Evolutionary conservation across 2,888 invertebrate genomes (phyloP).

Genomic region (Cephus pulcher): DNA sequence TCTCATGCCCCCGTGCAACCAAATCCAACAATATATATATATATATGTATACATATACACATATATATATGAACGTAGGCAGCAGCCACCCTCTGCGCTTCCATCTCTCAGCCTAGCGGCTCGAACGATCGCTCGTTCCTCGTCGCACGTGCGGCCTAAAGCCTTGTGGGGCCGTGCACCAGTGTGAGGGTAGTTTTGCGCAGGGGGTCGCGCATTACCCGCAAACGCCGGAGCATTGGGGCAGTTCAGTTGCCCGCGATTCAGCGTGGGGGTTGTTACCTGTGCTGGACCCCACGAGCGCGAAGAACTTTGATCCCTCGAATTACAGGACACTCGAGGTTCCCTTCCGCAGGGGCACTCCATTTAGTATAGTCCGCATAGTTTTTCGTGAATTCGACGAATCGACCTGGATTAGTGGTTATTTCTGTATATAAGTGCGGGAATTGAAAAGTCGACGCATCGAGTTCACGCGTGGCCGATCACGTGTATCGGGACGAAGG

Average conservation of each 20-base stretch:
- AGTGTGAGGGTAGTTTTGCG: conserved; percentile 52
- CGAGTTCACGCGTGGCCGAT: neutral
- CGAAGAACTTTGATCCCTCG: neutral
- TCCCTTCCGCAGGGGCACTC: neutral
- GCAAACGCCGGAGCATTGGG: conserved; percentile 28
- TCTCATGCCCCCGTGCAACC: conserved; percentile 19
- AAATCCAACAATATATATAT: neutral
- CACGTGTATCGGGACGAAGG: neutral
- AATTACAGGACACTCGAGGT: neutral
- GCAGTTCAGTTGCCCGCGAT: conserved; percentile 61
- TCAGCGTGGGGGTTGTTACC: conserved; percentile 55
- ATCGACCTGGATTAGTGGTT: neutral
- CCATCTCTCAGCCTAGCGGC: neutral
- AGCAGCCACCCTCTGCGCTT: neutral
- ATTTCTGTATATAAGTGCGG: neutral
- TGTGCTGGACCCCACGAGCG: conserved; percentile 1
- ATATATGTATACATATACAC: neutral
- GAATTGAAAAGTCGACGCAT: neutral
- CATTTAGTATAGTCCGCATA: neutral
- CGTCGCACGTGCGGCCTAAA: conserved; percentile 24
- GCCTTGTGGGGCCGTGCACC: conserved; percentile 18
- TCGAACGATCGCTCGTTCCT: conserved; percentile 25
- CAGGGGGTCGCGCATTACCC: conserved; percentile 59
- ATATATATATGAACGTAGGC: neutral
- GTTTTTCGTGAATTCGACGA: too few relatives aligned